Base-by-base conservation (phyloP, 2,113 vertebrate species). In the Equus quagga region DNA sequence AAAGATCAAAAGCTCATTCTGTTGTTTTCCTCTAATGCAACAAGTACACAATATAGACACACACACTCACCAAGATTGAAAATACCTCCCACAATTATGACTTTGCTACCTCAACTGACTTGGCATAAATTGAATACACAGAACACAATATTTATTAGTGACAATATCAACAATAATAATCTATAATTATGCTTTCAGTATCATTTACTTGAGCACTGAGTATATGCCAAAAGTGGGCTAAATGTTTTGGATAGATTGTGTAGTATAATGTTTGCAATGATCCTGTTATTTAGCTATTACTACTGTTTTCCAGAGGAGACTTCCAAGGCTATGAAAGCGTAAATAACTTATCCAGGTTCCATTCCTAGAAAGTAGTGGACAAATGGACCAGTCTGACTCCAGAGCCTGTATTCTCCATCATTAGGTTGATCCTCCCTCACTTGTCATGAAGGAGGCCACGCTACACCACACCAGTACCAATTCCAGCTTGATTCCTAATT, bases 381-480 rank as follows among this genome's bases (percentile, higher is more conserved):
- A 82, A 58, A 3, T 67, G 64, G 7, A 62, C 21, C 18, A 69
- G 2, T 49, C 44, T 18, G 46, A 83, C 24, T 28, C 7, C 21
- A 23, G 31, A 94, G 33, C 6, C 36, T 24, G 26, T 21, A 1
- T n/a, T 64, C 26, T 79, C 73, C 10, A 46, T 19, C 72, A 70
- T 0, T 6, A 28, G 36, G 4, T 19, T 19, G 21, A 64, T 17
- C 2, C 33, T n/a, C 31, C 7, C 21, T 83, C 24, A 60, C 4
- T 6, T 0, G 36, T 64, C 11, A 28, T 4, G 36, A 56, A 19
- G 31, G 15, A 75, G 13, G 5, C 10, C 4, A 1, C 0, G 33
- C 10, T 5, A 18, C 11, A 26, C 5, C 8, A 11, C 8, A 9
- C 6, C 41, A 24, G 62, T 36, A n/a, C 19, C 0, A 2, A 3